These are phyloP conservation scores for Molossus alvarezi DNA, from an alignment of 2,797 vertebrate genomes.

Conservation along the genomic window DNA sequence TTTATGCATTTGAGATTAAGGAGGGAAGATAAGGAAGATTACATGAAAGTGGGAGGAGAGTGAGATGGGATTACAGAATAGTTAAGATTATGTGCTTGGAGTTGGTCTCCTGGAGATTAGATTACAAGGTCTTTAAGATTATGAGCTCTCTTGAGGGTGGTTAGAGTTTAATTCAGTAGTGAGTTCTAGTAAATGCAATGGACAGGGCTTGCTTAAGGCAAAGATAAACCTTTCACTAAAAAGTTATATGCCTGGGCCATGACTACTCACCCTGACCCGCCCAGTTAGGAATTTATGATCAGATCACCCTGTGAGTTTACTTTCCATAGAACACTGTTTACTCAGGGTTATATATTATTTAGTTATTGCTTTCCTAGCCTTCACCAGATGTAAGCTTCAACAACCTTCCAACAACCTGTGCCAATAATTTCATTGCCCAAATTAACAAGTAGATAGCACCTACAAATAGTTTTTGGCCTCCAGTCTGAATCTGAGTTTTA, in stretches of 20 bases:
- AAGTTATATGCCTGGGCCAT: background rate
- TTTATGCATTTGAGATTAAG: background rate
- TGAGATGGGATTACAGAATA: background rate
- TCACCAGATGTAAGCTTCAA: background rate
- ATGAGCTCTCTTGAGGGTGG: background rate
- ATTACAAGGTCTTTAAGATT: background rate
- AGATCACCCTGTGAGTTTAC: background rate
- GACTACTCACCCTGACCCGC: background rate
- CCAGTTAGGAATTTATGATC: background rate
- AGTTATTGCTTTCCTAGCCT: conserved; percentile 3
- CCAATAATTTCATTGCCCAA: conserved; percentile 45
- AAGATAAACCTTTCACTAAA: background rate
- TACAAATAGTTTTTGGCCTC: conserved; percentile 20
- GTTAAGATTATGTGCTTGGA: background rate
- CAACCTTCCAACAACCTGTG: background rate
- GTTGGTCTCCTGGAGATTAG: background rate
- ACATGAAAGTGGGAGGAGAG: background rate
- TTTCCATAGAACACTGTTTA: background rate
- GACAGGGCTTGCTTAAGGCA: background rate
- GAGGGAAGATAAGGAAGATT: background rate
- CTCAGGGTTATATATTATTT: background rate
- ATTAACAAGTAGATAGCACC: background rate
- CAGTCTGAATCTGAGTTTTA: conserved; percentile 17
- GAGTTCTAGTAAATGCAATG: background rate
- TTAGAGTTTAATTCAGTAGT: background rate